These are phyloP conservation scores for Strigamia transsilvanica DNA, from an alignment of 2,888 invertebrate species.

Conservation along the genomic window DNA sequence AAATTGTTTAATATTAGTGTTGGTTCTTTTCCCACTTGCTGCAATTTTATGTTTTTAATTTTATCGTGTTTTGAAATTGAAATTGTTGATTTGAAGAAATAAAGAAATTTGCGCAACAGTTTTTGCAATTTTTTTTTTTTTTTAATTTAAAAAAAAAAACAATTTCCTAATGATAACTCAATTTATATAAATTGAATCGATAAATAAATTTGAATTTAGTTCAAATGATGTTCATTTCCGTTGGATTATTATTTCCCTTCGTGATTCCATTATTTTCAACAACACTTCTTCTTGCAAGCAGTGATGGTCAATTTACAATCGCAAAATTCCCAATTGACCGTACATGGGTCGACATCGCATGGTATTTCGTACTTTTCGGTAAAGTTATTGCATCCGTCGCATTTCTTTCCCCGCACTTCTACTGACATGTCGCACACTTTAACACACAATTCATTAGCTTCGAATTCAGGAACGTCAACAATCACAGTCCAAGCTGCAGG, in stretches of 20 bases:
- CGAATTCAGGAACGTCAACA: conserved; percentile 14
- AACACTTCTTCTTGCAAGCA: conserved; percentile 28
- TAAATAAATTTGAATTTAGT: not conserved
- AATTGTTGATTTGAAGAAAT: not conserved
- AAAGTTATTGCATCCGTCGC: not conserved
- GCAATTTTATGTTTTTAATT: not conserved
- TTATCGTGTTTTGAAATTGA: not conserved
- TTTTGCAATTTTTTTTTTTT: conserved; percentile 8
- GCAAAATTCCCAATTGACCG: not conserved
- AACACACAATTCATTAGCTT: not conserved
- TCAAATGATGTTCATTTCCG: not conserved
- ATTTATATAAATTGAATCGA: not conserved
- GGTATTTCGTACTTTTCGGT: not conserved
- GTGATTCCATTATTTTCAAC: not conserved
- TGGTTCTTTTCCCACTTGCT: not conserved
- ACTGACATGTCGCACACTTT: not conserved
- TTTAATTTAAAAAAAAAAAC: not conserved
- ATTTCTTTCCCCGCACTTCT: not conserved
- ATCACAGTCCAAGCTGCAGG: not conserved
- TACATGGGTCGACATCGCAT: conserved; percentile 14
- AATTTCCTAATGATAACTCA: not conserved
- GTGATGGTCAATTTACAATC: conserved; percentile 44
- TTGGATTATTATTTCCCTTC: not conserved
- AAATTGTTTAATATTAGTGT: not conserved
- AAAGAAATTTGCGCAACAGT: not conserved